Base-by-base conservation (phyloP, 2,797 vertebrate genomes). In the Anguilla megastoma region DNA sequence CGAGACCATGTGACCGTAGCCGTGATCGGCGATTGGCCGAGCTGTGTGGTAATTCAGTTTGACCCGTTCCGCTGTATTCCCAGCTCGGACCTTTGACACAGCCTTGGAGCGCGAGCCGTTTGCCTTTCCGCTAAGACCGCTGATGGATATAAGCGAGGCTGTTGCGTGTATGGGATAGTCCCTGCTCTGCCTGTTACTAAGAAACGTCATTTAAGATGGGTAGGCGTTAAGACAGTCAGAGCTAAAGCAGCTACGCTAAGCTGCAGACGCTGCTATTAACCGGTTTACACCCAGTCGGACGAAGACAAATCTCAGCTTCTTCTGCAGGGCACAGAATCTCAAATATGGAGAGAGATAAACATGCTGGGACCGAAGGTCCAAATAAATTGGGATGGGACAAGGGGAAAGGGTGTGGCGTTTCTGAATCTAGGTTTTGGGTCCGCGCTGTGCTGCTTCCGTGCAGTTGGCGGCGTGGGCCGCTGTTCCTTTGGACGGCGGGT, bases 261-360 rank as follows among this genome's bases (percentile, higher is more conserved):
- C 94, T 94, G 94, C 94, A 94, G 94, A 92, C 94, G 94, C 96
- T 96, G 95, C 94, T 95, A 96, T 96, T 96, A 96, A 94, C 94
- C 93, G 93, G 94, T 89, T 89, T 89, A 89, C 91, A 91, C 30
- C 12, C 14, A 76, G n/a, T 89, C 88, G 87, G 90, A 89, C 88
- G 85, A 85, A 90, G 88, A 85, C 76, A 94, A 85, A 88, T 69
- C 84, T 90, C 90, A 91, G 90, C 89, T 90, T 88, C 89, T 89
- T 79, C 9, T 66, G 79, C 58, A 88, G 82, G 74, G 10, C 12
- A 79, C 71, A 9, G 82, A 24, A 52, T 71, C 58, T 27, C 84
- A 58, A 45, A 85, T 80, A n/a, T 88, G 88, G 85, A 86, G 71
- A 88, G 87, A 85, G 83, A 87, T 30, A 56, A 66, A 83, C 86